Conservation (phyloP, 2,797 vertebrate genomes). For the Sebastolobus alascanus region DNA sequence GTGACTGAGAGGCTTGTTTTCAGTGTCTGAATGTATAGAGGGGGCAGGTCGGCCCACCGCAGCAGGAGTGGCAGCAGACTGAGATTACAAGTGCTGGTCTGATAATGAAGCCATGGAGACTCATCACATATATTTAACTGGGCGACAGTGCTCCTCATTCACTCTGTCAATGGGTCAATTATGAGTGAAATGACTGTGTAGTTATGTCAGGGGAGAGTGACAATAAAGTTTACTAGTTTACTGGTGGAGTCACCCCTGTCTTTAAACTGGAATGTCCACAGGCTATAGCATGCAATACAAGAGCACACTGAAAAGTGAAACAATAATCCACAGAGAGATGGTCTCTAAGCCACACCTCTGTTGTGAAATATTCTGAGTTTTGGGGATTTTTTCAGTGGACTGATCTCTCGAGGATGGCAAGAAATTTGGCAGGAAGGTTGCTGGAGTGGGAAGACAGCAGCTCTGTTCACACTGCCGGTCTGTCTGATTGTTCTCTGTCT, state of each 20-base stretch:
- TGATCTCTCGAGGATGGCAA: conserved; percentile 38
- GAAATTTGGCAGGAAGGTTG: conserved; percentile 67
- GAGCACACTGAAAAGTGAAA: conserved; percentile 13
- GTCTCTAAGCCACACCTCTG: conserved; percentile 51
- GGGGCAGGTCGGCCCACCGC: conserved; percentile 34
- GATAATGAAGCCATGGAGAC: conserved; percentile 39
- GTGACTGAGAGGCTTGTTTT: conserved; percentile 44
- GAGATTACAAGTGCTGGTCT: conserved; percentile 33
- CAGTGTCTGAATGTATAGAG: conserved; percentile 32
- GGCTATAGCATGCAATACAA: conserved; percentile 7
- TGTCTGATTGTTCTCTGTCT: conserved; percentile 70
- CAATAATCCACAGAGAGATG: conserved; percentile 31
- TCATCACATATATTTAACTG: conserved; percentile 39
- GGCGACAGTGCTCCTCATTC: conserved; percentile 24
- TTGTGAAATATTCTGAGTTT: conserved; percentile 66
- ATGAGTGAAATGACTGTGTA: conserved; percentile 16
- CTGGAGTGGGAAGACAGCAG: conserved; percentile 65
- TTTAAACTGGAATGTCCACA: not conserved
- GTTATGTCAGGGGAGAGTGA: conserved; percentile 1
- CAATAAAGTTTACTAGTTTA: conserved; percentile 6
- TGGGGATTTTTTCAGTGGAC: conserved; percentile 40
- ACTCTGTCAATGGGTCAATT: conserved; percentile 36
- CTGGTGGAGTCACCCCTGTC: not conserved
- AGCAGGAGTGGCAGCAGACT: conserved; percentile 48
- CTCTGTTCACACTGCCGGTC: conserved; percentile 37